Evolutionary conservation across 2,797 vertebrate species (phyloP).

Genomic region (Muscicapa striata): DNA sequence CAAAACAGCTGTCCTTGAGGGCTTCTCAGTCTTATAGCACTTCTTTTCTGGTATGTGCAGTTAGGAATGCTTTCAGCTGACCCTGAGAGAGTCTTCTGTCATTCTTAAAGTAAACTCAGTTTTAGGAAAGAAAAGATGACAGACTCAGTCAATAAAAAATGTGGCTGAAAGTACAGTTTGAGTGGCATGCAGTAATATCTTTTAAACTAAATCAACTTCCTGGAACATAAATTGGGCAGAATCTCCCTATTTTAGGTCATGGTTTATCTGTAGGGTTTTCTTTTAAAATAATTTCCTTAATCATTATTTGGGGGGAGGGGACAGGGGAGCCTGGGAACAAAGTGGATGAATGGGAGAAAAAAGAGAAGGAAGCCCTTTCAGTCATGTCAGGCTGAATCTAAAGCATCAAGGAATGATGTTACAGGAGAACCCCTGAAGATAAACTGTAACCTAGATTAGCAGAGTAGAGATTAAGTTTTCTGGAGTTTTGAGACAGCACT

Average conservation of each 20-base stretch:
- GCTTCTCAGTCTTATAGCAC: neutral
- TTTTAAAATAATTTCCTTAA: slow-evolving; percentile 35
- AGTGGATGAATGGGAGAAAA: neutral
- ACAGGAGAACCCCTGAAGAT: slow-evolving; percentile 64
- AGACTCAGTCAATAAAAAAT: neutral
- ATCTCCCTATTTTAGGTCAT: neutral
- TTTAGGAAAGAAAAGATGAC: slow-evolving; percentile 20
- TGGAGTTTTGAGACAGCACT: neutral
- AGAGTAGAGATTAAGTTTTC: slow-evolving; percentile 58
- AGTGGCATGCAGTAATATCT: neutral
- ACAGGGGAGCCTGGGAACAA: neutral
- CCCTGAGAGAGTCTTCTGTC: neutral
- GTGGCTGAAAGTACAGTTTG: neutral
- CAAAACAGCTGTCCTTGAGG: neutral
- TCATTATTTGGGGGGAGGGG: neutral
- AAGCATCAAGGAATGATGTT: slow-evolving; percentile 43
- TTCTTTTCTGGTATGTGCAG: neutral
- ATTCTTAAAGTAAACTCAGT: neutral
- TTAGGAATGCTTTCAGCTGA: neutral
- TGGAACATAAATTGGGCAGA: neutral
- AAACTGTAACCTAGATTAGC: slow-evolving; percentile 70
- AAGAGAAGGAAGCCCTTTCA: slow-evolving; percentile 27
- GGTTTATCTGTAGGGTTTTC: slow-evolving; percentile 49
- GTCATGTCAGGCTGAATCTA: slow-evolving; percentile 33
- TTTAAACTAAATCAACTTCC: slow-evolving; percentile 21